Conservation (phyloP, 2,797 vertebrate genomes). For the Squalus acanthias region DNA sequence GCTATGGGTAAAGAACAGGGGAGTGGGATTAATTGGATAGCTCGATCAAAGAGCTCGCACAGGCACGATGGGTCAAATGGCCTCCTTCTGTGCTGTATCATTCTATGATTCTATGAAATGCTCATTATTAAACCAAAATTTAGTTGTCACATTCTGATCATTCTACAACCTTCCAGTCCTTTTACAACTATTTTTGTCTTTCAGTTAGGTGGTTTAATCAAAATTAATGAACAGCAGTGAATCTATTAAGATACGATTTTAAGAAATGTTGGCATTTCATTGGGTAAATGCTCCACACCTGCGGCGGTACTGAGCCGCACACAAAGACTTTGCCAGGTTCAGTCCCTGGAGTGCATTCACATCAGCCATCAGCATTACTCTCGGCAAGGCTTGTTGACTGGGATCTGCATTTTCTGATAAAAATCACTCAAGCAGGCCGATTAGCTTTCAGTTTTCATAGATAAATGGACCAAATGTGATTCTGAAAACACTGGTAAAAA, state of each 20-base stretch:
- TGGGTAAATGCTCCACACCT: background rate
- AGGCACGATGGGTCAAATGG: too few species aligned
- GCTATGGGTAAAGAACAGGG: too few species aligned
- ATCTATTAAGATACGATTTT: background rate
- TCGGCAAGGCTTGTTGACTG: background rate
- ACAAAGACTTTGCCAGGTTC: background rate
- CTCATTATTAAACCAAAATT: background rate
- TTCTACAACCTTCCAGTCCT: background rate
- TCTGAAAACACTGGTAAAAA: background rate
- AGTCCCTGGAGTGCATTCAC: background rate
- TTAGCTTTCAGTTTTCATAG: background rate
- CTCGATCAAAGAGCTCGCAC: too few species aligned
- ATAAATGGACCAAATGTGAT: background rate
- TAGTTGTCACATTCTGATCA: background rate
- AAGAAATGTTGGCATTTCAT: background rate
- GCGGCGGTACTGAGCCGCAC: background rate
- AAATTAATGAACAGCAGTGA: background rate
- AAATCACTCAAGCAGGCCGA: background rate
- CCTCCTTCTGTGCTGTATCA: too few species aligned
- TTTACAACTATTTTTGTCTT: background rate
- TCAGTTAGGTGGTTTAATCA: background rate
- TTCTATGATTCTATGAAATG: background rate
- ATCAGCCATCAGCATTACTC: background rate
- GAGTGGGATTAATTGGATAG: too few species aligned
- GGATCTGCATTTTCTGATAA: background rate